These are phyloP conservation scores for Luperina testacea DNA, from an alignment of 2,888 invertebrate species.

Conservation along the genomic window DNA sequence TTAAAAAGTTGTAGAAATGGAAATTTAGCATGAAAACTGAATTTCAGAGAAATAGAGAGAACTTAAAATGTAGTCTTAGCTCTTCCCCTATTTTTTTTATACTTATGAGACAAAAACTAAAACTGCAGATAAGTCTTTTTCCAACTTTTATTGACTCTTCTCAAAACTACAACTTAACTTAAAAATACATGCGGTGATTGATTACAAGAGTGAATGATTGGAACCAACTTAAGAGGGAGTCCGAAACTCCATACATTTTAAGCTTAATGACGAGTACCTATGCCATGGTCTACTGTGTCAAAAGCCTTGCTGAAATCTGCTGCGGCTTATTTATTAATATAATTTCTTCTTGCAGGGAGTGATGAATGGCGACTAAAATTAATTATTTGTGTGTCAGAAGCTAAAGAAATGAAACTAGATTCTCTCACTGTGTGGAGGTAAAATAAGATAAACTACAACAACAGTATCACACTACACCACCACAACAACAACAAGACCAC, in stretches of 20 bases:
- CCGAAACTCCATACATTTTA: not conserved
- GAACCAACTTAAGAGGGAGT: not conserved
- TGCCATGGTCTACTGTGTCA: not conserved
- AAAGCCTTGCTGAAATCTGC: not conserved
- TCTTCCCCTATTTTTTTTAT: not conserved
- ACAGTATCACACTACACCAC: not conserved
- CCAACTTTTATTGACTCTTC: not conserved
- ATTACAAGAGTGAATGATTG: not conserved
- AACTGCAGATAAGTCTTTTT: not conserved
- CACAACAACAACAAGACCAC: not conserved
- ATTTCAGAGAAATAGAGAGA: not conserved
- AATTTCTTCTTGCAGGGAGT: slow-evolving; percentile 77
- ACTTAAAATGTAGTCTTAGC: not conserved
- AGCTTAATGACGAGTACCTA: not conserved
- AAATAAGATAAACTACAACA: slow-evolving; percentile 26
- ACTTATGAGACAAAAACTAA: not conserved
- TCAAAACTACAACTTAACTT: not conserved
- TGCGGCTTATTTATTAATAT: not conserved
- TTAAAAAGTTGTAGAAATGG: not conserved
- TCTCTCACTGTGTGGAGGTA: slow-evolving; percentile 84
- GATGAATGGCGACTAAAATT: slow-evolving; percentile 86
- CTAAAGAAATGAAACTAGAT: slow-evolving; percentile 79
- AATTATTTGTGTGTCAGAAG: slow-evolving; percentile 79
- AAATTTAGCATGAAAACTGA: not conserved
- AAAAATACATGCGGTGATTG: not conserved